Evolutionary conservation across 92 coral and sea anemone genomes (phyloP).

Genomic region (Porites rus): DNA sequence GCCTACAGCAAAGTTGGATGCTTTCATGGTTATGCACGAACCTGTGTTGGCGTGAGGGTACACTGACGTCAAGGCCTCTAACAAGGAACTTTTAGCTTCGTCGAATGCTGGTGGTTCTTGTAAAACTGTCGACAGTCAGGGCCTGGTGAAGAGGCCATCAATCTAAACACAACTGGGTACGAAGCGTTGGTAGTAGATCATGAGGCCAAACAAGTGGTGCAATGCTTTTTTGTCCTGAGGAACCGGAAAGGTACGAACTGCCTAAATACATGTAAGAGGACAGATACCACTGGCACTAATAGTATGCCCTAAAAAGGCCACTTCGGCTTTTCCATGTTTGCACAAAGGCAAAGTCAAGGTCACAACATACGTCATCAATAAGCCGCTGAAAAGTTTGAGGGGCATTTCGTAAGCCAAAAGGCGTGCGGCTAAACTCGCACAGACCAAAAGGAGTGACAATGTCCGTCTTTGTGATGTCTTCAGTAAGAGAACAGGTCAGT

Average conservation of each 20-base stretch:
- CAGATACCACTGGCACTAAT: slow-evolving; percentile 36
- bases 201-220: slow-evolving; percentile 25
- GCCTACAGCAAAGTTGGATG: slow-evolving; percentile 42
- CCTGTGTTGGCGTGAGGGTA: background rate
- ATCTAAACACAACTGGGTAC: slow-evolving; percentile 39
- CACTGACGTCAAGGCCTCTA: too few species aligned
- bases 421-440: slow-evolving; percentile 60
- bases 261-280: slow-evolving; percentile 36
- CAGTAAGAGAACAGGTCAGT: slow-evolving; percentile 22
- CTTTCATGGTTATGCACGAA: slow-evolving; percentile 48
- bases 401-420: slow-evolving; percentile 55
- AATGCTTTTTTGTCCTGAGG: slow-evolving; percentile 46
- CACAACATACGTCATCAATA: slow-evolving; percentile 46
- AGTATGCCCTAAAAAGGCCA: slow-evolving; percentile 51
- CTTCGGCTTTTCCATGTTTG: slow-evolving; percentile 18
- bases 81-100: background rate
- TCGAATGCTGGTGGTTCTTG: slow-evolving; percentile 17
- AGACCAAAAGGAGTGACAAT: slow-evolving; percentile 64
- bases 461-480: slow-evolving; percentile 50
- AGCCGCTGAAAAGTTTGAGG: slow-evolving; percentile 63
- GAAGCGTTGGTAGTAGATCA: slow-evolving; percentile 60
- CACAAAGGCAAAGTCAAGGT: slow-evolving; percentile 29
- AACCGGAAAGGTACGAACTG: slow-evolving; percentile 16
- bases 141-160: background rate
- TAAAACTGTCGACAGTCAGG: slow-evolving; percentile 13